phyloP scores from a whole-genome alignment of 1,140 invertebrate genomes.

The Lutraria rhynchaena region DNA sequence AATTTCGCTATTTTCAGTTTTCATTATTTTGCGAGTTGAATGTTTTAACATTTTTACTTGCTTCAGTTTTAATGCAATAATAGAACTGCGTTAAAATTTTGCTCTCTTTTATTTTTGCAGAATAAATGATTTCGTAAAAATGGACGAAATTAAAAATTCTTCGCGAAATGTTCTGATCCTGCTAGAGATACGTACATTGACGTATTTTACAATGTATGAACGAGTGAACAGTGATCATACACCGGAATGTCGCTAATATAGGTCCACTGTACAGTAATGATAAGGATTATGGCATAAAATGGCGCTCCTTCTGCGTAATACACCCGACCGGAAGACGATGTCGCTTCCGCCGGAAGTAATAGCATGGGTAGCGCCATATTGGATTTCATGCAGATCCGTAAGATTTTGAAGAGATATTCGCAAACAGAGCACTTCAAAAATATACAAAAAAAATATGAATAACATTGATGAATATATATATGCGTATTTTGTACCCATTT shows the following conservation, averaged over 20 bases:
- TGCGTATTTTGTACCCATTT: conserved; percentile 34
- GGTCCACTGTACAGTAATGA: conserved; percentile 39
- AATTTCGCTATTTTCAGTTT: no score
- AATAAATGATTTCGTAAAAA: no score
- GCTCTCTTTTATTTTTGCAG: no score
- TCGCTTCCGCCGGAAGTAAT: conserved; percentile 19
- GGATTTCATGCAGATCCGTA: conserved; percentile 54
- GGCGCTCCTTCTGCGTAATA: conserved; percentile 16
- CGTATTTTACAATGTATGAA: conserved; percentile 25
- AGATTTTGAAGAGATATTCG: background rate
- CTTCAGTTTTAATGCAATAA: no score
- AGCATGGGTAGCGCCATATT: conserved; percentile 40
- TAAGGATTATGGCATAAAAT: conserved; percentile 34
- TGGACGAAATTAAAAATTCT: no score
- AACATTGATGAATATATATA: background rate
- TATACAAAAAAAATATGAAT: conserved; percentile 17
- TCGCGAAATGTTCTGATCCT: background rate
- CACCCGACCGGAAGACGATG: conserved; percentile 29
- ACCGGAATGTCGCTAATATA: conserved; percentile 47
- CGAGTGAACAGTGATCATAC: conserved; percentile 40
- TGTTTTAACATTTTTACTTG: no score
- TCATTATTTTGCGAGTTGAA: no score
- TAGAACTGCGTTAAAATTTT: no score
- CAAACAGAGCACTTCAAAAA: conserved; percentile 39
- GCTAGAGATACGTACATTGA: background rate